Percentiles rank a stretch among this genome's conserved stretches.
Evolutionary conservation across 2,797 vertebrate species (phyloP).

Genomic region (Syncerus caffer): DNA sequence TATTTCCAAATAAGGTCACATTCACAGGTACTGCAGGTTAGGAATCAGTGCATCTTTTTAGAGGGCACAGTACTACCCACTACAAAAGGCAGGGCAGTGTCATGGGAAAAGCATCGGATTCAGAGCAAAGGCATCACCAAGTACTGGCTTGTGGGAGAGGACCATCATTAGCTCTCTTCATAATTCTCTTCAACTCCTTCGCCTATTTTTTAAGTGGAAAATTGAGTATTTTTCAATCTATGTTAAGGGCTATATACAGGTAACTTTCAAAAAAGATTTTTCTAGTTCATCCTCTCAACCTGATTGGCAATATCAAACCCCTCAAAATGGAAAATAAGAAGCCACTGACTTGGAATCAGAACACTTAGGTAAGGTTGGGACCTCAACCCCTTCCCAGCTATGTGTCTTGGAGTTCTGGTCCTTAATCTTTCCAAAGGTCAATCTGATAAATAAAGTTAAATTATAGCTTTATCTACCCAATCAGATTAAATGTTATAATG

Average conservation of each 20-base stretch:
- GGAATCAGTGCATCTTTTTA: background rate
- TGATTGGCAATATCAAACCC: background rate
- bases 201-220: background rate
- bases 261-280: background rate
- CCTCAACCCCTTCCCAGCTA: background rate
- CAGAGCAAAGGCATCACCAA: background rate
- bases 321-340: background rate
- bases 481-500: background rate
- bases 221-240: background rate
- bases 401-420: background rate
- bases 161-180: background rate
- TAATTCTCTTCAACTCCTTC: background rate
- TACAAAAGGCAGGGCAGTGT: background rate
- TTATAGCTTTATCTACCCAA: background rate
- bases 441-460: slow-evolving; percentile 5
- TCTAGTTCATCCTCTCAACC: background rate
- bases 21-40: background rate
- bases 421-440: background rate
- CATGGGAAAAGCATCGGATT: background rate
- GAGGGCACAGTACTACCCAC: background rate
- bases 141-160: background rate
- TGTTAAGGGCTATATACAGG: background rate
- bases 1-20: background rate
- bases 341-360: background rate
- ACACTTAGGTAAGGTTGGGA: background rate